Evolutionary conservation across 2,888 invertebrate genomes (phyloP).

Genomic region (Cryptocephalus moraei): DNA sequence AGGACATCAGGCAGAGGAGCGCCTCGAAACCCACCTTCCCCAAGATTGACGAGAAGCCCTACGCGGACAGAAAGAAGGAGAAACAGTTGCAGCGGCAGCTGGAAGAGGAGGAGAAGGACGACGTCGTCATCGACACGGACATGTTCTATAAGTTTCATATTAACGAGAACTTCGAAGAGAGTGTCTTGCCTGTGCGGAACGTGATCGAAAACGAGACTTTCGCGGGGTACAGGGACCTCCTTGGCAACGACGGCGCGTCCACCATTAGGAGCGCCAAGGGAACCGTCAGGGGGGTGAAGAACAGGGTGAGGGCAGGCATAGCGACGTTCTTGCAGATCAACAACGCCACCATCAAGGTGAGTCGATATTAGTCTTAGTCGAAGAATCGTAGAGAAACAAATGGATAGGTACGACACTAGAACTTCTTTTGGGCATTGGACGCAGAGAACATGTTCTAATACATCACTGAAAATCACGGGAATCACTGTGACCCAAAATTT

Average conservation of each 20-base stretch:
- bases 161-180: conserved; percentile 62
- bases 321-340: conserved; percentile 82
- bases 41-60: conserved; percentile 53
- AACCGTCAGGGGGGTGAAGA: conserved; percentile 88
- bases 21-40: conserved; percentile 14
- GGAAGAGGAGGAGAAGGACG: conserved; percentile 16
- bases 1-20: conserved; percentile 56
- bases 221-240: conserved; percentile 66
- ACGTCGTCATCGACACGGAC: conserved; percentile 53
- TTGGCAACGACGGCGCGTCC: conserved; percentile 51
- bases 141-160: conserved; percentile 75
- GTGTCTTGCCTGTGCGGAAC: conserved; percentile 37
- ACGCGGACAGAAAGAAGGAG: conserved; percentile 51
- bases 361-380: neutral
- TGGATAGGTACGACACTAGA: too few relatives aligned
- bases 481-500: too few relatives aligned
- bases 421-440: too few relatives aligned
- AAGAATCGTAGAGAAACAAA: too few relatives aligned
- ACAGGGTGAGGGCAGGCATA: conserved; percentile 88
- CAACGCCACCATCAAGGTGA: conserved; percentile 65
- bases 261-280: conserved; percentile 87
- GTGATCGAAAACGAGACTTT: conserved; percentile 51
- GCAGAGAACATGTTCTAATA: too few relatives aligned
- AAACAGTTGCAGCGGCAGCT: conserved; percentile 30
- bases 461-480: too few relatives aligned